A percentile compares a stretch with the other conserved stretches of the same genome.
Evolutionary conservation across 2,113 vertebrate species (phyloP).

Genomic region (Trichomycterus rosablanca): DNA sequence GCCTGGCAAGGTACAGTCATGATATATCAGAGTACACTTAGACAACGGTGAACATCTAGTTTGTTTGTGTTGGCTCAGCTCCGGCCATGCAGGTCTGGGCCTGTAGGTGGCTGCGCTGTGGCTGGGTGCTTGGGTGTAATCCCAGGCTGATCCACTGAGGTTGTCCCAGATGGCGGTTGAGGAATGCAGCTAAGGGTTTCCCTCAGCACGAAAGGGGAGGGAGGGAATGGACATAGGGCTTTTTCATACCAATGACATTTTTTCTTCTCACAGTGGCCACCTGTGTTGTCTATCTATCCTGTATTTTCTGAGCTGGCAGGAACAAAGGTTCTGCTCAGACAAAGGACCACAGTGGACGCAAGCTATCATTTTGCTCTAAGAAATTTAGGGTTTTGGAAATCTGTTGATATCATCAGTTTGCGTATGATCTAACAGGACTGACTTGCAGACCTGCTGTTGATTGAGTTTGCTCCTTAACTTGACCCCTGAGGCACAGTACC

Average conservation of each 20-base stretch:
- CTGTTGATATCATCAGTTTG: conserved; percentile 2
- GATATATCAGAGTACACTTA: no score
- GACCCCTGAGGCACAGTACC: conserved; percentile 2
- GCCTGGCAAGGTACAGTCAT: no score
- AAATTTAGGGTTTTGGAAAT: not conserved
- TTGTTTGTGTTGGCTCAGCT: conserved; percentile 18
- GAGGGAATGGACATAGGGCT: not conserved
- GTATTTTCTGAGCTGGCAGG: not conserved
- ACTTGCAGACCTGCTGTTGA: conserved; percentile 9
- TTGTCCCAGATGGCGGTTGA: conserved; percentile 20
- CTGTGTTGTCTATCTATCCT: not conserved
- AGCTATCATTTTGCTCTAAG: not conserved
- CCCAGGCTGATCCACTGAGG: conserved; percentile 19
- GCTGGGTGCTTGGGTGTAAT: conserved; percentile 37
- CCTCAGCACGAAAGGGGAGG: conserved; percentile 2
- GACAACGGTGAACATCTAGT: no score
- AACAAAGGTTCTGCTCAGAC: not conserved
- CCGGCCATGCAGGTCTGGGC: conserved; percentile 19
- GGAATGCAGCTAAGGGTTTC: conserved; percentile 32
- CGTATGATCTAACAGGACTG: not conserved
- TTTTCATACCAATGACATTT: conserved; percentile 7
- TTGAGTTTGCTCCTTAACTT: conserved; percentile 21
- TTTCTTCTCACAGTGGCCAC: not conserved
- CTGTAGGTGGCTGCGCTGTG: conserved; percentile 15
- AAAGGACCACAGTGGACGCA: no score